Evolutionary conservation across 2,797 vertebrate genomes (phyloP).

Genomic region (Psittacula echo): DNA sequence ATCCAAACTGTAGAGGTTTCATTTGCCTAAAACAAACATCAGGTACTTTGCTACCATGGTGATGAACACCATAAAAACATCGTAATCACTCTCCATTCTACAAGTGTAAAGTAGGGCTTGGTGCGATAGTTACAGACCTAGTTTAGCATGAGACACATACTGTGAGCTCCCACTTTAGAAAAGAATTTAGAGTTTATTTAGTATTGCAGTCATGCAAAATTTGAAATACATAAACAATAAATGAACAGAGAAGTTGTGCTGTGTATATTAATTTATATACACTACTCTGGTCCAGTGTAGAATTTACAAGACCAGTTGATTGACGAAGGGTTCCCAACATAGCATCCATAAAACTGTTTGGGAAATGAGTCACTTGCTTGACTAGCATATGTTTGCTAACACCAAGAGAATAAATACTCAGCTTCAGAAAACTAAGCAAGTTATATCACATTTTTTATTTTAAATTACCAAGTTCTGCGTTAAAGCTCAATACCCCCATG

Average conservation of each 20-base stretch:
- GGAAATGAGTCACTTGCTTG: background rate
- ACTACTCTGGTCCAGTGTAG: background rate
- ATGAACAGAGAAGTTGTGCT: background rate
- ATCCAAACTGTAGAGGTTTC: conserved; percentile 18
- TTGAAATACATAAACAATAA: background rate
- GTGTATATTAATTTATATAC: background rate
- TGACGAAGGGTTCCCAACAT: background rate
- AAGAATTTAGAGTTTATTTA: background rate
- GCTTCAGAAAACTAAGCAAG: background rate
- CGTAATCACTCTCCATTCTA: background rate
- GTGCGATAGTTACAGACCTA: background rate
- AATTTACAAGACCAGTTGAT: background rate
- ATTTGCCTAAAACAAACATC: conserved; percentile 19
- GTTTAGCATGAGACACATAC: background rate
- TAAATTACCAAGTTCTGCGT: background rate
- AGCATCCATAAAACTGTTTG: background rate
- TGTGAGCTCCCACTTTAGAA: background rate
- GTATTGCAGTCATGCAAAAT: background rate
- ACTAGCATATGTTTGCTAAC: background rate
- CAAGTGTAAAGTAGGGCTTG: background rate
- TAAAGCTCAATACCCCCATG: background rate
- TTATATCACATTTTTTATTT: background rate
- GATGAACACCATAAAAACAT: conserved; percentile 8
- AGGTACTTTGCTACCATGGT: conserved; percentile 34
- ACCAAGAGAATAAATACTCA: background rate